Evolutionary conservation across 2,797 vertebrate genomes (phyloP), one percentile per base, ranked within the genome.

Genomic region (Melanotaenia parkinsoni): DNA sequence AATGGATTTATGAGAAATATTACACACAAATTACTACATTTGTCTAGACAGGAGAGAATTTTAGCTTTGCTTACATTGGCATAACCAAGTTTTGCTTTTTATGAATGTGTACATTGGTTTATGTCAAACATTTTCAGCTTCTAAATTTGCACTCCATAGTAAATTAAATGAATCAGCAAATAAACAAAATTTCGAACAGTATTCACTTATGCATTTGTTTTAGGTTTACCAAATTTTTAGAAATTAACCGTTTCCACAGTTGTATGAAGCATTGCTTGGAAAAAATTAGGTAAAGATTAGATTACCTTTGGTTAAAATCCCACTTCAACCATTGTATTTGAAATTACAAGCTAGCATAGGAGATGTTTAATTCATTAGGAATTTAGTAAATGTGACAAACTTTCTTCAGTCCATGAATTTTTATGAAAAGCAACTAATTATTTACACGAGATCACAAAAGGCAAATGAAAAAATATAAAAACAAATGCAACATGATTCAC

Each of bases 11-110:
- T 89, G 77, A 92, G 80, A 88, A 91, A 91, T 92, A 93, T 89
- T 89, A 85, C 67, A 37, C 88, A 93, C 86, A 91, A 93, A 93
- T 91, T 81, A 83, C 90, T 85, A 77, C 79, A 92, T 90, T 89
- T 83, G 87, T 91, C 91, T 91, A 90, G 92, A 93, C 87, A 79
- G 80, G 74, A 90, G 88, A 90, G 91, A 84, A 81, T 88, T 87
- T 76, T 64, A 84, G 74, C 57, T 86, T 75, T 85, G 85, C 83
- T 91, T 91, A 74, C 77, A 60, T 59, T 85, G 84, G 85, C 81
- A 81, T 63, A 78, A 80, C 57, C 47, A 56, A 59, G 64, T 74
- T n/a, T 82, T 53, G 62, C 63, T 83, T 88, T 91, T 89, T 72
- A 83, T 75, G 79, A 83, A 86, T 79, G 80, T 87, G 76, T 86